Evolutionary conservation across 2,888 invertebrate species (phyloP).

Genomic region (Patella ulyssiponensis): DNA sequence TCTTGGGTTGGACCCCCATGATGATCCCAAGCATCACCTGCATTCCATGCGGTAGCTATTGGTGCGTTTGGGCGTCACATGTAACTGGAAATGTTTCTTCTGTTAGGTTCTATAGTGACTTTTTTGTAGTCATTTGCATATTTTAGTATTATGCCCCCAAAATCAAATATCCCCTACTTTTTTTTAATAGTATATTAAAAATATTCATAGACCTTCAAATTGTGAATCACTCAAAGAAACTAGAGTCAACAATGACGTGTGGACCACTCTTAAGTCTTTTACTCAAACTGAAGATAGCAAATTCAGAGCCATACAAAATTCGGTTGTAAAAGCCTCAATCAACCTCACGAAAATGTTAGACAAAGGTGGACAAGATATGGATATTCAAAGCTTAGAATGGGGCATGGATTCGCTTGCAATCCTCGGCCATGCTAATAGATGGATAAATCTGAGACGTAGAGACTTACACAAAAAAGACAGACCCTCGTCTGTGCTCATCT

Average conservation of each 20-base stretch:
- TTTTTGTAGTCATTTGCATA: too few species aligned
- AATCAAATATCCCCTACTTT: too few species aligned
- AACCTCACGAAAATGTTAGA: neutral
- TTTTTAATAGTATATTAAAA: too few species aligned
- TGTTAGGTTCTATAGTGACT: too few species aligned
- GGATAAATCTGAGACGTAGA: neutral
- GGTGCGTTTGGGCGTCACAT: too few species aligned
- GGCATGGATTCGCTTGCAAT: neutral
- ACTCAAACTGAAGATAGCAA: neutral
- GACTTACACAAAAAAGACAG: neutral
- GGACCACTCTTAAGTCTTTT: neutral
- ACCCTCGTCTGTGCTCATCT: neutral
- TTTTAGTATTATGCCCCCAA: too few species aligned
- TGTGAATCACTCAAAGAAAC: neutral
- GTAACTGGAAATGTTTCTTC: too few species aligned
- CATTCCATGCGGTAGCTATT: too few species aligned
- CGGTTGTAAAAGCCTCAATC: neutral
- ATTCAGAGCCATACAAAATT: neutral
- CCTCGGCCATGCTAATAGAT: neutral
- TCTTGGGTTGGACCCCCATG: too few species aligned
- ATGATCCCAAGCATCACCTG: too few species aligned
- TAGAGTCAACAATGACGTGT: neutral
- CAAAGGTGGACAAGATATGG: neutral
- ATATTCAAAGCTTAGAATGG: neutral
- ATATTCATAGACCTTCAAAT: neutral